Percentiles rank a stretch among this genome's conserved stretches.
phyloP scores from a whole-genome alignment of 2,797 vertebrate genomes.

The Gila robusta region DNA sequence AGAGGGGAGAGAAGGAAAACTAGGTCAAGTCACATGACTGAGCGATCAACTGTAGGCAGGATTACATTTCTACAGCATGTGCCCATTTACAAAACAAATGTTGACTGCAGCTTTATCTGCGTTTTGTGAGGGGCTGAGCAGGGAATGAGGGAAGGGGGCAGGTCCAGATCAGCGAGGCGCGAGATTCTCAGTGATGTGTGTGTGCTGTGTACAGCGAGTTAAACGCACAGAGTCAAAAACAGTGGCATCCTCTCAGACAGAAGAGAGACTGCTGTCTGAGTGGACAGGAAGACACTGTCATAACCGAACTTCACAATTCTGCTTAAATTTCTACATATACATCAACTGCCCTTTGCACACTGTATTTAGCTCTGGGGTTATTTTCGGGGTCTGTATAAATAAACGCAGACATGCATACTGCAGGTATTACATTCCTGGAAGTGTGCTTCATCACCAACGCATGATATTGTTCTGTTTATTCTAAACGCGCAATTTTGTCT shows the following conservation, averaged over 20 bases:
- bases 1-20: conserved; percentile 70
- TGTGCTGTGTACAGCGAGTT: conserved; percentile 24
- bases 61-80: conserved; percentile 82
- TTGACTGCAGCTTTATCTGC: conserved; percentile 76
- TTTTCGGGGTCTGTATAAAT: conserved; percentile 1
- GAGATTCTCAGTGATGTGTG: conserved; percentile 35
- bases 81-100: conserved; percentile 84
- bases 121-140: conserved; percentile 51
- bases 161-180: conserved; percentile 55
- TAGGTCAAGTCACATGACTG: conserved; percentile 85
- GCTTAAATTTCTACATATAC: neutral
- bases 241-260: conserved; percentile 69
- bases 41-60: conserved; percentile 75
- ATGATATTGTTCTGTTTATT: neutral
- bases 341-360: neutral
- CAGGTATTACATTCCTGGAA: neutral
- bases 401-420: conserved; percentile 55
- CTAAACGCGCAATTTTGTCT: neutral
- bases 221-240: conserved; percentile 55
- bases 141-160: conserved; percentile 59
- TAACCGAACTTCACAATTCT: neutral
- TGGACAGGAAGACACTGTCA: conserved; percentile 71
- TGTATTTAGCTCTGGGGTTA: neutral
- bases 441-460: neutral
- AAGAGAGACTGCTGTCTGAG: conserved; percentile 70